Percentiles rank a stretch among this genome's conserved stretches.
Conservation (phyloP, 2,113 vertebrate genomes). For the Nematolebias whitei region DNA sequence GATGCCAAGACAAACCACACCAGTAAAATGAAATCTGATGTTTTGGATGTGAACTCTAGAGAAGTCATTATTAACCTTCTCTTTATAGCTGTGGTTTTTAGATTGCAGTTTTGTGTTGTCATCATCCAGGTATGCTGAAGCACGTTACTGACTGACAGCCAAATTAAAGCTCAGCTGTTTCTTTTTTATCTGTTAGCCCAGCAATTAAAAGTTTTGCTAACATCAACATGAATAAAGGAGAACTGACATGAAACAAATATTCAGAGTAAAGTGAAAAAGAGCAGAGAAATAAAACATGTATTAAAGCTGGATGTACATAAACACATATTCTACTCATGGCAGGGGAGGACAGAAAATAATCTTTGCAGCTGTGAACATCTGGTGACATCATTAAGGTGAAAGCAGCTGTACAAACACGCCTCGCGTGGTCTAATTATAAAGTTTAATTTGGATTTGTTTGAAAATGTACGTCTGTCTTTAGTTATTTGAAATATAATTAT, state of each 20-base stretch:
- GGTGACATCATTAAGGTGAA: no score
- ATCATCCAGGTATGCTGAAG: background rate
- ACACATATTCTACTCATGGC: background rate
- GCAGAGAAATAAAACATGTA: background rate
- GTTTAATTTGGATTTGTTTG: no score
- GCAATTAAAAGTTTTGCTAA: background rate
- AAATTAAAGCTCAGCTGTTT: conserved; percentile 5
- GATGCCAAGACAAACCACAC: background rate
- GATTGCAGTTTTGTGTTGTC: background rate
- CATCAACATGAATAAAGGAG: conserved; percentile 2
- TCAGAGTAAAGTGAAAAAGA: background rate
- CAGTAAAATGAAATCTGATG: background rate
- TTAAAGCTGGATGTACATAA: background rate
- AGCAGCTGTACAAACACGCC: no score
- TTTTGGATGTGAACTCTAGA: background rate
- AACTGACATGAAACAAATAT: conserved; percentile 1
- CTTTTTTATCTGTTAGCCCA: conserved; percentile 3
- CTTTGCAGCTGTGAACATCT: no score
- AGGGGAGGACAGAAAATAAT: no score
- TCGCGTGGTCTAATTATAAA: no score
- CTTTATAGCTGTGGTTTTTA: background rate
- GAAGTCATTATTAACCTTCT: background rate
- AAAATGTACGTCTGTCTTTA: no score
- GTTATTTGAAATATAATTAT: no score
- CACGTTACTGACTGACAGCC: background rate